Percentiles rank a stretch among this genome's conserved stretches.
phyloP scores from a whole-genome alignment of 2,888 invertebrate genomes.

The Tetragnatha montana region DNA sequence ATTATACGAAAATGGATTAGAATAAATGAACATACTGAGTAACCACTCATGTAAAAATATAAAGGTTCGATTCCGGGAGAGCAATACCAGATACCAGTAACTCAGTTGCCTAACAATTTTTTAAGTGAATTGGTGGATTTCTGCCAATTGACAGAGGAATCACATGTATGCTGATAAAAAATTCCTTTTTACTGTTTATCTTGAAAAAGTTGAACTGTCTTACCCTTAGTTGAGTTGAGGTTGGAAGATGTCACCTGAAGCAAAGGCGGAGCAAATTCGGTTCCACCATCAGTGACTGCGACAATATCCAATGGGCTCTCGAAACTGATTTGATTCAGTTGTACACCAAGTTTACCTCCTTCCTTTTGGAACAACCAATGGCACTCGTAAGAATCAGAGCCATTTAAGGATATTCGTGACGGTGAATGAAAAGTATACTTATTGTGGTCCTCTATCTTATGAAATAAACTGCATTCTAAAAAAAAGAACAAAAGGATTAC shows the following conservation, averaged over 20 bases:
- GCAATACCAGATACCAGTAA: too few species aligned
- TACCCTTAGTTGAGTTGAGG: constrained; percentile 31
- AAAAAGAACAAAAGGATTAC: neutral
- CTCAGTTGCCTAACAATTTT: too few species aligned
- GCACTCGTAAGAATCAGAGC: constrained; percentile 33
- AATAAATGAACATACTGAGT: too few species aligned
- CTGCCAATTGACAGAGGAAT: too few species aligned
- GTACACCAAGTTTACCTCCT: constrained; percentile 9
- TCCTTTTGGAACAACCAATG: constrained; percentile 32
- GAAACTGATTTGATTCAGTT: constrained; percentile 29
- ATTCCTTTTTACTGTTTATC: too few species aligned
- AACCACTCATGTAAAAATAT: too few species aligned
- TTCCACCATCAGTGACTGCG: constrained; percentile 56
- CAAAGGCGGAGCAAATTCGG: constrained; percentile 39
- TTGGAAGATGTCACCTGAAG: constrained; percentile 58
- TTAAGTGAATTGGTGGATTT: too few species aligned
- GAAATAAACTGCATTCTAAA: constrained; percentile 39
- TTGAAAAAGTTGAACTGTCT: neutral
- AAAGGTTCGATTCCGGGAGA: too few species aligned
- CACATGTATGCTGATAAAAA: too few species aligned
- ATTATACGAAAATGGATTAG: too few species aligned
- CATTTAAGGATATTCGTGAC: constrained; percentile 23
- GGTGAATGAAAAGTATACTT: neutral
- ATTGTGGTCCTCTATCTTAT: neutral
- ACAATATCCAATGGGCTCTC: constrained; percentile 40